Conservation (phyloP, 2,113 vertebrate species). For the Hystrix cristata region DNA sequence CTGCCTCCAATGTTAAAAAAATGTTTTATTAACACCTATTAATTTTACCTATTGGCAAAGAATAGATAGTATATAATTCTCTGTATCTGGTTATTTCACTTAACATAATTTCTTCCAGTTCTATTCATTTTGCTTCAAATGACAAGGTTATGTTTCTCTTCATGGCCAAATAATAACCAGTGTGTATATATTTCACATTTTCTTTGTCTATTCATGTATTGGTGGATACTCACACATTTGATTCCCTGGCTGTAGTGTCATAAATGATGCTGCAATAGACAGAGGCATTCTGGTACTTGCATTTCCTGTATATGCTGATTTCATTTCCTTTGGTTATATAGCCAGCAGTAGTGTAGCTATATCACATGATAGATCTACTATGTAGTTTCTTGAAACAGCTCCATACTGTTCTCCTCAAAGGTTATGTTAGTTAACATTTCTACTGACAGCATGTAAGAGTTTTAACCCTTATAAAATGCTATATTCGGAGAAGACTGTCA, state of each 20-base stretch:
- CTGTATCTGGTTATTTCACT: background rate
- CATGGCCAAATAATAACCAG: background rate
- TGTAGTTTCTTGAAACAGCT: background rate
- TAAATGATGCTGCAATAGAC: background rate
- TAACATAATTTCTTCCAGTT: background rate
- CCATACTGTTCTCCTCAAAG: background rate
- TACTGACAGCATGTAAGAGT: background rate
- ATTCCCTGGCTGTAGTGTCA: background rate
- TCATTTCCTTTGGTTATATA: background rate
- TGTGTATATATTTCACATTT: background rate
- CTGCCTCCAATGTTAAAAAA: background rate
- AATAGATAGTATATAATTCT: background rate
- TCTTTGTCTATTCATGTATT: background rate
- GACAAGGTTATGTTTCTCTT: background rate
- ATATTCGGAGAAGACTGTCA: accelerated
- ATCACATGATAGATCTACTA: background rate
- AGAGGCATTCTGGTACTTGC: background rate
- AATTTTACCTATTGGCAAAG: background rate
- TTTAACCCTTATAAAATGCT: background rate
- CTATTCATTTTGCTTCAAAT: background rate
- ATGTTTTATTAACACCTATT: background rate
- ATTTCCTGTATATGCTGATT: background rate
- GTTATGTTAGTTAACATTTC: background rate
- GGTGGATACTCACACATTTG: background rate
- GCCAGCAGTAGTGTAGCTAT: too few species aligned